Base-by-base conservation (phyloP, 2,888 invertebrate species). In the Stenodera caucasica region DNA sequence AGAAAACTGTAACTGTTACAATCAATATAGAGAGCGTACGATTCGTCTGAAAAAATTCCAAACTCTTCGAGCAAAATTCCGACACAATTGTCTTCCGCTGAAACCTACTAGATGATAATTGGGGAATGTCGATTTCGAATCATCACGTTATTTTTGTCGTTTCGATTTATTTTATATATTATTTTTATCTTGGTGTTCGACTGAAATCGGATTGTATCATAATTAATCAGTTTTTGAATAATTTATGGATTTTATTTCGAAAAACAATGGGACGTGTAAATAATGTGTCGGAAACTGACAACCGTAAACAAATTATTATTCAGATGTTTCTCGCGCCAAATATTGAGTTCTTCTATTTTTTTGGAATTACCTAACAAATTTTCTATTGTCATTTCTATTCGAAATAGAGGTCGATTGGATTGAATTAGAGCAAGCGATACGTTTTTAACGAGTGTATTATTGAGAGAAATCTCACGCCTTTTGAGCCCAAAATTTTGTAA, bases 271-370 rank as follows among this genome's bases (percentile, higher is more conserved):
- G 65, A 57, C 63, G 62, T 37, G 37, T 37, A 37, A 14, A 37
- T 60, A 66, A 67, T 66, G 58, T 58, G 56, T 53, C 57, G n/a
- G 55, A 64, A 66, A 58, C 66, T 69, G 69, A 70, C 69, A 69
- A 67, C 60, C 67, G 64, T 63, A 68, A 69, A 68, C 69, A 67
- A 65, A 68, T 69, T 67, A 67, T 66, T 66, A 65, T 68, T 68
- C 67, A 64, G 68, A 64, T 61, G 56, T 55, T 63, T 53, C 57
- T 58, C 65, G 62, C 65, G 66, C 64, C 59, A 60, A 60, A 58
- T 53, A 37, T 37, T 37, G 15, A 37, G 14, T 5, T 14, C 15
- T 7, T 15, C 15, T 37, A 14, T 37, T 15, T 14, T 37, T 14
- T n/a, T n/a, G n/a, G n/a, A n/a, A n/a, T n/a, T n/a, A n/a, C n/a